Evolutionary conservation across 1,140 invertebrate genomes (phyloP).

Genomic region (Penaeus indicus): DNA sequence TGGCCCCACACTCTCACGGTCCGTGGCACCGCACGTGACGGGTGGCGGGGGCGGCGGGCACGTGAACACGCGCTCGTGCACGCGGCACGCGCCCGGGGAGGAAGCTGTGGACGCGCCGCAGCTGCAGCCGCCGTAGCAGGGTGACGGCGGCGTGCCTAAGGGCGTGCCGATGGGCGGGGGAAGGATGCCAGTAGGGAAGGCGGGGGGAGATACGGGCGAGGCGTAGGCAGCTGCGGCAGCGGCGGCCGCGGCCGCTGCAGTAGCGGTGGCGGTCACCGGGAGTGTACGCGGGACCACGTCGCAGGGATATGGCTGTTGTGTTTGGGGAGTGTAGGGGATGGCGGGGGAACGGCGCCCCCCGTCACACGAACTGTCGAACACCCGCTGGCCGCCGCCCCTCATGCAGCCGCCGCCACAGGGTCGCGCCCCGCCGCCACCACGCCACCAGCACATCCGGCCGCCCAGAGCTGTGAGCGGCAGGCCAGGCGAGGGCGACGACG

Average conservation of each 20-base stretch:
- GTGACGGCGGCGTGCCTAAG: conserved; percentile 68
- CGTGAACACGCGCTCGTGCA: conserved; percentile 59
- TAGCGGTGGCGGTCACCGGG: conserved; percentile 33
- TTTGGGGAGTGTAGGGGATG: conserved; percentile 10
- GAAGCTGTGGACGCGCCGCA: conserved; percentile 60
- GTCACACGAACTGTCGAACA: conserved; percentile 51
- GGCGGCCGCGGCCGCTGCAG: conserved; percentile 31
- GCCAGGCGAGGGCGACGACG: background rate
- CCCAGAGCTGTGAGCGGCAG: conserved; percentile 13
- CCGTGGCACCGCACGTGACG: conserved; percentile 58
- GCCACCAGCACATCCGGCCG: conserved; percentile 31
- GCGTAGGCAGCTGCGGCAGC: conserved; percentile 43
- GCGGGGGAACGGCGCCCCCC: conserved; percentile 53
- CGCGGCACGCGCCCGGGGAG: conserved; percentile 59
- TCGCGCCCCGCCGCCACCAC: conserved; percentile 48
- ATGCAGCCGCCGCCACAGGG: conserved; percentile 54
- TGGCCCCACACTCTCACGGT: conserved; percentile 68
- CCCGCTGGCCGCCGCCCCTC: conserved; percentile 59
- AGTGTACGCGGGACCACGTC: conserved; percentile 45
- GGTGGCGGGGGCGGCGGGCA: conserved; percentile 59
- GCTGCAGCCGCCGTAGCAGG: conserved; percentile 54
- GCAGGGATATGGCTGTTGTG: conserved; percentile 38
- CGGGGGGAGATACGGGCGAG: conserved; percentile 52
- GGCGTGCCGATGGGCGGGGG: conserved; percentile 69
- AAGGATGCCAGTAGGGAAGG: conserved; percentile 67